Percentiles rank a stretch among this genome's conserved stretches.
Evolutionary conservation across 2,888 invertebrate genomes (phyloP).

Genomic region (Myathropa florea): DNA sequence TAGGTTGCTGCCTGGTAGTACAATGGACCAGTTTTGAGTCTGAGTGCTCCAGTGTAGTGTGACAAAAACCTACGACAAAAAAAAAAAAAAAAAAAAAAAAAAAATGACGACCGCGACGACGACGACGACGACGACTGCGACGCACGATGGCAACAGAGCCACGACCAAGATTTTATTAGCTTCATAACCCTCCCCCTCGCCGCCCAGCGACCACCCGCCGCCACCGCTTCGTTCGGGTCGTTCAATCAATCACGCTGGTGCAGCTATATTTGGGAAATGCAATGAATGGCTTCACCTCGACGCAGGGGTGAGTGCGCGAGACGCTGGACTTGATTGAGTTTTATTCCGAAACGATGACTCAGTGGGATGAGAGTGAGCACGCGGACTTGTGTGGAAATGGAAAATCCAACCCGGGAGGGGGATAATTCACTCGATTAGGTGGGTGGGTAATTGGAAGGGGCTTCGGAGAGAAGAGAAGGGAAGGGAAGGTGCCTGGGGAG

Average conservation of each 20-base stretch:
- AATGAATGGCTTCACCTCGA: constrained; percentile 11
- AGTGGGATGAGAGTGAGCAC: neutral
- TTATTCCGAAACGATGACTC: neutral
- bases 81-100: no score
- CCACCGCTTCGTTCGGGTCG: constrained; percentile 46
- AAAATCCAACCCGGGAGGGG: neutral
- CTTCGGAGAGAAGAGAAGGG: no score
- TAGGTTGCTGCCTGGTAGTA: no score
- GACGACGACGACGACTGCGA: constrained; percentile 32
- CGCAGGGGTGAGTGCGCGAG: neutral
- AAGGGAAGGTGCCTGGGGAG: no score
- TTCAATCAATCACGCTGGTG: constrained; percentile 67
- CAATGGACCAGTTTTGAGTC: no score
- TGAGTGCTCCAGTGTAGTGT: no score
- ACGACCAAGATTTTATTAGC: constrained; percentile 56
- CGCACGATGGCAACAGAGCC: constrained; percentile 12
- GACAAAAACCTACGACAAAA: no score
- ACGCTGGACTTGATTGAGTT: constrained; percentile 5
- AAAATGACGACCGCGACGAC: neutral
- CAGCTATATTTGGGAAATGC: constrained; percentile 66
- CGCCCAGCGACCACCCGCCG: constrained; percentile 12
- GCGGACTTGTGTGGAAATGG: neutral
- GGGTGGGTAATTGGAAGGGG: neutral
- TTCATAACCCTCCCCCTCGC: neutral
- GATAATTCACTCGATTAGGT: neutral